These are phyloP conservation scores for Amphipoea lucens DNA, from an alignment of 2,888 invertebrate genomes.

Conservation along the genomic window DNA sequence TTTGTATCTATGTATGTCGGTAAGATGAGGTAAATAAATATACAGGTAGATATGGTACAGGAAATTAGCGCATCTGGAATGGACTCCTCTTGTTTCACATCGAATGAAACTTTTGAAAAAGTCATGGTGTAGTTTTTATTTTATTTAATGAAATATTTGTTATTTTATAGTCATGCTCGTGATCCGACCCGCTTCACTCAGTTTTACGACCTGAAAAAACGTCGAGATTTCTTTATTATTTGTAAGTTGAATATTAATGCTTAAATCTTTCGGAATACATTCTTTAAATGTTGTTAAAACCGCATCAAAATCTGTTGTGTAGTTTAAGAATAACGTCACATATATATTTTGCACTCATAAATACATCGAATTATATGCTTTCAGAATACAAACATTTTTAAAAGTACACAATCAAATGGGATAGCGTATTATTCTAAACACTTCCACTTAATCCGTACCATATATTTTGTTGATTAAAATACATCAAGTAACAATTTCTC, in stretches of 20 bases:
- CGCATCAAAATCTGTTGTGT: neutral
- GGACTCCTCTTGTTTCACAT: neutral
- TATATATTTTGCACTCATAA: neutral
- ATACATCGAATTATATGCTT: neutral
- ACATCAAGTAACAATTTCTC: neutral
- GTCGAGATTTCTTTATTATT: neutral
- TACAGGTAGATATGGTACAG: neutral
- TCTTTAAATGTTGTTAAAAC: neutral
- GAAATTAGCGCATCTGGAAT: neutral
- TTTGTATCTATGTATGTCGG: constrained; percentile 20
- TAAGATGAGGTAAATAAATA: constrained; percentile 4
- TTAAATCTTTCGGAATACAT: neutral
- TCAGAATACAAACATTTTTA: neutral
- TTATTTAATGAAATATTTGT: neutral
- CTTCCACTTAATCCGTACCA: neutral
- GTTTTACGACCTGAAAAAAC: neutral
- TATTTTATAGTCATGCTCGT: neutral
- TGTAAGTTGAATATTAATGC: neutral
- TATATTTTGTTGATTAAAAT: neutral
- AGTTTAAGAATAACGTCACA: neutral
- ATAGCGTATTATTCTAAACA: neutral
- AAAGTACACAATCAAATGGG: neutral
- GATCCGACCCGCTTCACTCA: neutral
- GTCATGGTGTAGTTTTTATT: neutral
- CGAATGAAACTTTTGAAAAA: neutral